These are phyloP conservation scores for Myotis myotis DNA, from an alignment of 2,797 vertebrate species.

Conservation along the genomic window DNA sequence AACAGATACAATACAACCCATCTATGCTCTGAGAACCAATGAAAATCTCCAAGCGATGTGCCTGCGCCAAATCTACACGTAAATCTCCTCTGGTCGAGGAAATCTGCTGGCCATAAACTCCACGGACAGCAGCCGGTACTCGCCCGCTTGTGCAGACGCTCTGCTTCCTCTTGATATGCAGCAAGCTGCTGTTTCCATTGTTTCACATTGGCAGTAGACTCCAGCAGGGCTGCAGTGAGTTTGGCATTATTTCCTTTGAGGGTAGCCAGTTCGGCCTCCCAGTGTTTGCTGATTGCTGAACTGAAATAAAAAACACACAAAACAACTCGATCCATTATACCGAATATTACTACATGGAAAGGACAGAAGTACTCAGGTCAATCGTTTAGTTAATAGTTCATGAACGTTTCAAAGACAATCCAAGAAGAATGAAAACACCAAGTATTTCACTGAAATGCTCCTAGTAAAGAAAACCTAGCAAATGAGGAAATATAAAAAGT, in stretches of 20 bases:
- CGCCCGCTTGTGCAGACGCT: slow-evolving; percentile 97
- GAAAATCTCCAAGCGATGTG: background rate
- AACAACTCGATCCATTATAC: slow-evolving; percentile 58
- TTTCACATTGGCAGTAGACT: slow-evolving; percentile 99
- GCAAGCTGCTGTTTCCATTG: slow-evolving; percentile 99
- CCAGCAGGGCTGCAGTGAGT: slow-evolving; percentile 96
- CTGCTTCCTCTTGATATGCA: slow-evolving; percentile 98
- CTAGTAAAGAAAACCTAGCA: background rate
- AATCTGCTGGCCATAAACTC: background rate
- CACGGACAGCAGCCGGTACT: background rate
- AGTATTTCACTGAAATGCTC: slow-evolving; percentile 4
- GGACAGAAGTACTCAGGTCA: background rate
- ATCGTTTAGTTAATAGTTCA: background rate
- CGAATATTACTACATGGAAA: background rate
- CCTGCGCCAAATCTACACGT: background rate
- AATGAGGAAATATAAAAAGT: slow-evolving; percentile 41
- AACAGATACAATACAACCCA: slow-evolving; percentile 25
- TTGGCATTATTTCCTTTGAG: slow-evolving; percentile 99
- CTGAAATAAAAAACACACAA: slow-evolving; percentile 81
- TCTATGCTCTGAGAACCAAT: background rate
- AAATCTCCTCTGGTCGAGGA: background rate
- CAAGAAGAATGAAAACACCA: slow-evolving; percentile 45
- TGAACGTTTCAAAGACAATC: slow-evolving; percentile 43
- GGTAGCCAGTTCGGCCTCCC: slow-evolving; percentile 97
- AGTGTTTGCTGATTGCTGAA: slow-evolving; percentile 97